These are phyloP conservation scores for Tragopan temminckii DNA, from an alignment of 2,797 vertebrate species.

Conservation along the genomic window DNA sequence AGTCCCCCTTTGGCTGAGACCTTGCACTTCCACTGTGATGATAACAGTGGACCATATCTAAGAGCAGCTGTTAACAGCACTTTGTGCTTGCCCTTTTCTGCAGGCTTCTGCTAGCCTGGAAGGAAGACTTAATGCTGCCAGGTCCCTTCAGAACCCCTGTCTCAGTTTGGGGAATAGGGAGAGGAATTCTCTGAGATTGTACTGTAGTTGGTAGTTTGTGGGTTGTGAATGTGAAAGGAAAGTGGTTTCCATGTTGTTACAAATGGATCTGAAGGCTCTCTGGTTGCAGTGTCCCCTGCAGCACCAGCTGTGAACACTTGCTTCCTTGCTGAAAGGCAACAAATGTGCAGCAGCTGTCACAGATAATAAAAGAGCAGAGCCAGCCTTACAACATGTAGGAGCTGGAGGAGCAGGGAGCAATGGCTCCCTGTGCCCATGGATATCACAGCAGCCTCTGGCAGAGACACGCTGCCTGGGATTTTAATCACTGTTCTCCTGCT, in stretches of 20 bases:
- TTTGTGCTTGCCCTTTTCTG: background rate
- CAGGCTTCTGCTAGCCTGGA: accelerated
- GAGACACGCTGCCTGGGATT: background rate
- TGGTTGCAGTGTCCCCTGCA: background rate
- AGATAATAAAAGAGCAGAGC: background rate
- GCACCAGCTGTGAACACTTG: background rate
- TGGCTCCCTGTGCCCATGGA: accelerated
- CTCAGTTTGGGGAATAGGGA: no score
- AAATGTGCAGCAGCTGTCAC: background rate
- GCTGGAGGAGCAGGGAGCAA: background rate
- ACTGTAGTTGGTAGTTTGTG: background rate
- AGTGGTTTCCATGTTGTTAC: background rate
- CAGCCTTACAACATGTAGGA: accelerated
- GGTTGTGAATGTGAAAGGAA: background rate
- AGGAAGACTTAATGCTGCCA: background rate
- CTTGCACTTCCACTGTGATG: background rate
- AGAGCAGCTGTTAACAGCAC: accelerated
- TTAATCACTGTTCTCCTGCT: background rate
- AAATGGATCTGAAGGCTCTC: background rate
- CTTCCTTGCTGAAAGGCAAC: background rate
- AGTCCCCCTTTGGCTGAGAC: background rate
- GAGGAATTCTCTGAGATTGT: background rate
- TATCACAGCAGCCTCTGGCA: background rate
- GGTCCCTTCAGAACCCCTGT: accelerated
- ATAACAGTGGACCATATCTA: accelerated